Evolutionary conservation across 2,888 invertebrate species (phyloP), one percentile per base, ranked within the genome.

Genomic region (Pachliopta kotzebuea): DNA sequence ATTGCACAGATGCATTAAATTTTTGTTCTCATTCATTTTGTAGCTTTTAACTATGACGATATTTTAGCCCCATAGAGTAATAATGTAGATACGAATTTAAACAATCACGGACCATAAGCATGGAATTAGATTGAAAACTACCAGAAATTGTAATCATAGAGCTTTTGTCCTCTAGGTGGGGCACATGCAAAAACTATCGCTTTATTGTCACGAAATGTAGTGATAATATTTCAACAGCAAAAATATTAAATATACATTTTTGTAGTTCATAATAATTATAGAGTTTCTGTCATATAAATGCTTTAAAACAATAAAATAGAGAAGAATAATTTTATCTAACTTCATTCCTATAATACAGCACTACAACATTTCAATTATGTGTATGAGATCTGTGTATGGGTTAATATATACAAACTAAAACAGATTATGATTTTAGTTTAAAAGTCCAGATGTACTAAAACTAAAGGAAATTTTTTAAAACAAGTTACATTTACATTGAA

Each of bases 21-120:
- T 31, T 31, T 31, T 31, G 4, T 37, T 37, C 2, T 14, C 4
- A 14, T 37, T 37, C 14, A 37, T 37, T 14, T 17, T 37, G 37
- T 3, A 3, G 14, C 14, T 14, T 11, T 14, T 14, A 14, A 37
- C 11, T 11, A 37, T 14, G 14, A 11, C 11, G 14, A 14, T 37
- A 2, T 4, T 4, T 2, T 14, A 37, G 2, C 37, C 14, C 37
- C 11, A 4, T 45, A 52, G 9, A 52, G 14, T 17, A 14, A 49
- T 62, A 37, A 21, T n/a, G 21, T 54, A 54, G 50, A 50, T 11
- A 37, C 26, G 50, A 56, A 56, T 62, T 56, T 56, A 56, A 56
- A 18, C 23, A 56, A 56, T 62, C 61, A 62, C 29, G 31, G 61
- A 62, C 45, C 61, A 49, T 18, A 23, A 18, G 17, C 17, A 26